Conservation (phyloP, 2,888 invertebrate species). For the Gibbula magus region DNA sequence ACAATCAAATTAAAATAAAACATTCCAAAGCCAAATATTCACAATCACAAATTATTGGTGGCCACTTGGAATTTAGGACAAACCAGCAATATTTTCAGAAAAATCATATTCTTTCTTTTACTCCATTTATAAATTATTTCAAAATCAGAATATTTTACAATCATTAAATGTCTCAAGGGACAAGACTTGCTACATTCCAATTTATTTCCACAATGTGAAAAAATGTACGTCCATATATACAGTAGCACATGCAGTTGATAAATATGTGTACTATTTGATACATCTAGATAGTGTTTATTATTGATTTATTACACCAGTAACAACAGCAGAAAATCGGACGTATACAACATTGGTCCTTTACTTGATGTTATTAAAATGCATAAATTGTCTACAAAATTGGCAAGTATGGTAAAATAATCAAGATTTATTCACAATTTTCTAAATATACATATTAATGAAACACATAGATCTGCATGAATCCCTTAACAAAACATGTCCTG, state of each 20-base stretch:
- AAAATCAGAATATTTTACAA: too few relatives aligned
- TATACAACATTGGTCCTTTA: constrained; percentile 6
- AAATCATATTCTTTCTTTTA: too few relatives aligned
- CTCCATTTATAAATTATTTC: too few relatives aligned
- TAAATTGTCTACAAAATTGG: constrained; percentile 20
- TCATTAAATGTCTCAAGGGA: too few relatives aligned
- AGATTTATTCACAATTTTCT: constrained; percentile 17
- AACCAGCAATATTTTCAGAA: too few relatives aligned
- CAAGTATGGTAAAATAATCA: constrained; percentile 22
- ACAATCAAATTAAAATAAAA: neutral
- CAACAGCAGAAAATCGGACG: neutral
- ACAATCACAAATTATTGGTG: too few relatives aligned
- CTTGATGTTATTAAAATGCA: constrained; percentile 13
- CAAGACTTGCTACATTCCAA: too few relatives aligned
- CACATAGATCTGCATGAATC: constrained; percentile 3
- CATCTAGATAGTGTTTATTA: neutral
- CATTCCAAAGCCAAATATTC: neutral
- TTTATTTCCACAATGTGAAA: too few relatives aligned
- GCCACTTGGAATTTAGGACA: too few relatives aligned
- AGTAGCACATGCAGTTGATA: neutral
- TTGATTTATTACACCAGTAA: neutral
- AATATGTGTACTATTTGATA: constrained; percentile 5
- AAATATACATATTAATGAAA: constrained; percentile 2
- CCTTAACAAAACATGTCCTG: neutral
- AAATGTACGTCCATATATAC: constrained; percentile 3